A percentile compares a stretch with the other conserved stretches of the same genome.
Evolutionary conservation across 2,113 vertebrate species (phyloP).

Genomic region (Gymnorhina tibicen): DNA sequence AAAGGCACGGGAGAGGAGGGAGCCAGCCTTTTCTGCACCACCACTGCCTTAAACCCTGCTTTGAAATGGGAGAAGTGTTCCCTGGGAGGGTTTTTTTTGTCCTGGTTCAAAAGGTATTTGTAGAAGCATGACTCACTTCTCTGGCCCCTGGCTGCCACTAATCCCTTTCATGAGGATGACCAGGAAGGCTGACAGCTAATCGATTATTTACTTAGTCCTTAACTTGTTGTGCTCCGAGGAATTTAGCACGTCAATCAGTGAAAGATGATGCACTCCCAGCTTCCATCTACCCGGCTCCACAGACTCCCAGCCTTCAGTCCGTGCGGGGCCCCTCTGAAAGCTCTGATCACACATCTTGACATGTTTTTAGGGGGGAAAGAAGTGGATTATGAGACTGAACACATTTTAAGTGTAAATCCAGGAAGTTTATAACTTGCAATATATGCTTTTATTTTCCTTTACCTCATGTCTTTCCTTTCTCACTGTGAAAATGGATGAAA

Average conservation of each 20-base stretch:
- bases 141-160: background rate
- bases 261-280: background rate
- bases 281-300: background rate
- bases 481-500: background rate
- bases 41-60: background rate
- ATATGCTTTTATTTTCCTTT: background rate
- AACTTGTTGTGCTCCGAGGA: slow-evolving; percentile 29
- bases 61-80: background rate
- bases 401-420: background rate
- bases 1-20: background rate
- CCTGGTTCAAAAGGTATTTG: background rate
- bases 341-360: background rate
- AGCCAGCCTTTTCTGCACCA: background rate
- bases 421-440: background rate
- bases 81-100: background rate
- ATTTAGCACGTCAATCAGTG: slow-evolving; percentile 19
- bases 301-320: background rate
- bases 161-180: background rate
- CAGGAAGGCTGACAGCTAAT: slow-evolving; percentile 49
- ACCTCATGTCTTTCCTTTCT: background rate
- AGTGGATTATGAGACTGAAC: background rate
- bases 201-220: slow-evolving; percentile 43
- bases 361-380: rapidly evolving
- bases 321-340: background rate
- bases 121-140: background rate